Evolutionary conservation across 2,797 vertebrate genomes (phyloP), one percentile per base, ranked within the genome.

Genomic region (Clarias platycephalus): DNA sequence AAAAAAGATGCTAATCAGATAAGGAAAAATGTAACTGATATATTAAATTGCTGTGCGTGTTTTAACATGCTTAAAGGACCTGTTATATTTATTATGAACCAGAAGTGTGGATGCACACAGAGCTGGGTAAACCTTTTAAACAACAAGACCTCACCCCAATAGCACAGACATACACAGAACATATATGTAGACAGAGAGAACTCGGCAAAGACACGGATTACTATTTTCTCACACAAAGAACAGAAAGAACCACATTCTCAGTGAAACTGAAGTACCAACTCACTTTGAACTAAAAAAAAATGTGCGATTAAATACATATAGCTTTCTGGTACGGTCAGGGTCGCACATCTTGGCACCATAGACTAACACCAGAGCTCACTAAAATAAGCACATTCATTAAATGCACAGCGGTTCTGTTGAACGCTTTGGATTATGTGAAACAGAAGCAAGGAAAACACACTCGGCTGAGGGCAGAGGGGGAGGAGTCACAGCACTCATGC

Each of bases 151-250:
- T 72, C 66, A 22, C 16, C 49, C 68, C 4, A 34, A 34, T 10
- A 83, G 18, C 53, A 82, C 86, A 85, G 84, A 89, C 26, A 76
- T 86, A 87, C 88, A 78, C 71, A 70, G 84, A 81, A 85, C 90
- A 83, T 90, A 81, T 90, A 77, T 89, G 88, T 87, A 85, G 76
- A 92, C 82, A 71, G 88, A 93, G 89, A 18, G 85, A 85, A 91
- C 86, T 81, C 88, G 92, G 92, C 89, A 90, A 89, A 93, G 91
- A 93, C 86, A 94, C 91, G 80, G 87, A 90, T 60, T 62, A 95
- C 93, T 40, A 95, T 93, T 88, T 92, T 89, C 89, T 87, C 92
- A 91, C 88, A 93, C 89, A 86, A 94, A 49, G 91, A 89, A 91
- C 81, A 92, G 85, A 91, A 83, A 89, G 88, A 89, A 86, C 57